Evolutionary conservation across 2,888 invertebrate species (phyloP), one percentile per base, ranked within the genome.

Genomic region (Morpho achilles): DNA sequence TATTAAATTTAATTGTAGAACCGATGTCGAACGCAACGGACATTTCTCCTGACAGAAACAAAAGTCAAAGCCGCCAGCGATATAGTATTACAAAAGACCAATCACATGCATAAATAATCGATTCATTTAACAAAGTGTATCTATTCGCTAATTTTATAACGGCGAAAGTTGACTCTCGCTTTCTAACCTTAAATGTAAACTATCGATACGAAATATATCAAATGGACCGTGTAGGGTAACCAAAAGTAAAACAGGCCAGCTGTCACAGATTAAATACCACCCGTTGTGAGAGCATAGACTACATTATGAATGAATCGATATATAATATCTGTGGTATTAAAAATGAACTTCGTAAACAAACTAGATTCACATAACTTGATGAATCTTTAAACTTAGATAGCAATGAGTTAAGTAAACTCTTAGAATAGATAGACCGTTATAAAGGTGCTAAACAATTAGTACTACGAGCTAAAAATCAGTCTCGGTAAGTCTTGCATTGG

Each of bases 161-260:
- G 75, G 77, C 75, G 85, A 86, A 84, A 86, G 84, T 78, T 64
- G 67, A 76, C 72, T 79, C 69, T 79, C 80, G 71, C 79, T 84
- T 80, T 82, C 79, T 77, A 78, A 68, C 71, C 75, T 67, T 70
- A 78, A 76, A 74, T 67, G 71, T 69, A 64, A 68, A 69, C 58
- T 67, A 59, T 61, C 51, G 59, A 61, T 52, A 23, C 57, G 51
- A 54, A 54, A 57, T 56, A 49, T 56, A 56, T 51, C 41, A 51
- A 53, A 50, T 50, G 47, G 48, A 47, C 43, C 46, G 47, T 9
- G 53, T 62, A 40, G 59, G 56, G 49, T 50, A 44, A 50, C 55
- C 55, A 55, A 48, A 48, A 45, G 39, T 7, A 10, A 23, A 10
- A 3, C 7, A 10, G 7, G 52, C 52, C 52, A 32, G n/a, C n/a